Percentiles rank a stretch among this genome's conserved stretches.
These are phyloP conservation scores for Drosophila lini DNA, from an alignment of 1,140 invertebrate genomes.

Conservation along the genomic window DNA sequence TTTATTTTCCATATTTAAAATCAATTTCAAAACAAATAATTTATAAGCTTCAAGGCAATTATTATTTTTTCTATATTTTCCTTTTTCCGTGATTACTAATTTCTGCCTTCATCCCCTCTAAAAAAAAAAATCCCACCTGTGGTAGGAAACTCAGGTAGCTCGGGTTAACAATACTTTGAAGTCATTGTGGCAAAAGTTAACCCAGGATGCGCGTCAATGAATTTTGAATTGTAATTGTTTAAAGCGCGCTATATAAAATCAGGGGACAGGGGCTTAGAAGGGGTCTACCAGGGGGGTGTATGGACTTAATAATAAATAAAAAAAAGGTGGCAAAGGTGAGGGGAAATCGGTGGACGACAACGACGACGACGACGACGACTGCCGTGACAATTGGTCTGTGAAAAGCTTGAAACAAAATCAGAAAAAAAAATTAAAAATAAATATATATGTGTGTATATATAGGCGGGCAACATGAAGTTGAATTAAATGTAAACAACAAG, in stretches of 20 bases:
- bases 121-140: neutral
- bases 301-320: slow-evolving; percentile 9
- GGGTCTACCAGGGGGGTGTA: neutral
- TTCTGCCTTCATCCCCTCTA: neutral
- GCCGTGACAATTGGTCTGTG: slow-evolving; percentile 80
- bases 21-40: neutral
- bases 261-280: neutral
- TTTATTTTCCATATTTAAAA: neutral
- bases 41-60: too few species aligned
- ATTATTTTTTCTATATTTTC: too few species aligned
- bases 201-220: slow-evolving; percentile 76
- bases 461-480: slow-evolving; percentile 48
- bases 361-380: slow-evolving; percentile 70
- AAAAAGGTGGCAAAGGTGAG: slow-evolving; percentile 2
- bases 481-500: slow-evolving; percentile 58
- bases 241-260: slow-evolving; percentile 57
- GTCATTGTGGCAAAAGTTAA: slow-evolving; percentile 65
- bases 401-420: slow-evolving; percentile 80
- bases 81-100: neutral
- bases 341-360: neutral
- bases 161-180: slow-evolving; percentile 71
- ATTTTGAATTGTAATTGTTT: slow-evolving; percentile 83
- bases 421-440: slow-evolving; percentile 30
- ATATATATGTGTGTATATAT: slow-evolving; percentile 26
- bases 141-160: slow-evolving; percentile 24